Conservation (phyloP, 2,888 invertebrate genomes). For the Itoplectis maculator region DNA sequence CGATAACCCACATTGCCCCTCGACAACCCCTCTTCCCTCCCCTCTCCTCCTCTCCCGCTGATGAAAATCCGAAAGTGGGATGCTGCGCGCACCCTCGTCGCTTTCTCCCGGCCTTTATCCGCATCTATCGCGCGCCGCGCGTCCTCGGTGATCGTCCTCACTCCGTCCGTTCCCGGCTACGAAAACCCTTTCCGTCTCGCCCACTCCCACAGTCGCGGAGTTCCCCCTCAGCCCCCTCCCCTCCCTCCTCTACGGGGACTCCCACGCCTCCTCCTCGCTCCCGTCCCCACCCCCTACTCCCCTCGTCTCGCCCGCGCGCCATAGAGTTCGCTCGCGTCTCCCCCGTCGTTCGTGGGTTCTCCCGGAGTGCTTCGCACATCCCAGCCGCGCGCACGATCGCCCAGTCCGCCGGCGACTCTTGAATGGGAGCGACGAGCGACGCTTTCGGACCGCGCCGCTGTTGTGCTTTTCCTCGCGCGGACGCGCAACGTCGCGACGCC, state of each 20-base stretch:
- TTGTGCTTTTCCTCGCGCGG: slow-evolving; percentile 41
- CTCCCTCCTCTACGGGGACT: slow-evolving; percentile 27
- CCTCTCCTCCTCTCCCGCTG: slow-evolving; percentile 40
- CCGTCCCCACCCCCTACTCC: slow-evolving; percentile 50
- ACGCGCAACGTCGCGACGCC: slow-evolving; percentile 12
- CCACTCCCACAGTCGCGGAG: slow-evolving; percentile 35
- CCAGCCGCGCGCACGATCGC: slow-evolving; percentile 70
- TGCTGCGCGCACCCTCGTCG: slow-evolving; percentile 67
- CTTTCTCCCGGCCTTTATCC: slow-evolving; percentile 57
- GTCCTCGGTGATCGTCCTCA: slow-evolving; percentile 15
- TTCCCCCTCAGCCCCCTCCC: slow-evolving; percentile 54
- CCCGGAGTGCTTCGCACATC: slow-evolving; percentile 67
- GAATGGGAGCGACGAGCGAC: slow-evolving; percentile 77
- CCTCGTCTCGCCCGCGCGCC: slow-evolving; percentile 72
- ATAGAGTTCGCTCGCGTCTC: slow-evolving; percentile 69
- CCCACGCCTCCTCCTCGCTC: slow-evolving; percentile 42
- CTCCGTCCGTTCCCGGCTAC: slow-evolving; percentile 39
- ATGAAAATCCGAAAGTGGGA: slow-evolving; percentile 67
- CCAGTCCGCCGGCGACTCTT: slow-evolving; percentile 82
- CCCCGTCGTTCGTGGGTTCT: slow-evolving; percentile 27
- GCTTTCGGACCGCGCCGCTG: slow-evolving; percentile 68
- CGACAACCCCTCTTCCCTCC: too few species aligned
- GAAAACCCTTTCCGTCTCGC: slow-evolving; percentile 44
- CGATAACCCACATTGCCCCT: slow-evolving; percentile 52
- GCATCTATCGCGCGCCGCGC: slow-evolving; percentile 47